Percentiles rank a stretch among this genome's conserved stretches.
Conservation (phyloP, 1,140 invertebrate genomes). For the Brachionus calyciflorus region DNA sequence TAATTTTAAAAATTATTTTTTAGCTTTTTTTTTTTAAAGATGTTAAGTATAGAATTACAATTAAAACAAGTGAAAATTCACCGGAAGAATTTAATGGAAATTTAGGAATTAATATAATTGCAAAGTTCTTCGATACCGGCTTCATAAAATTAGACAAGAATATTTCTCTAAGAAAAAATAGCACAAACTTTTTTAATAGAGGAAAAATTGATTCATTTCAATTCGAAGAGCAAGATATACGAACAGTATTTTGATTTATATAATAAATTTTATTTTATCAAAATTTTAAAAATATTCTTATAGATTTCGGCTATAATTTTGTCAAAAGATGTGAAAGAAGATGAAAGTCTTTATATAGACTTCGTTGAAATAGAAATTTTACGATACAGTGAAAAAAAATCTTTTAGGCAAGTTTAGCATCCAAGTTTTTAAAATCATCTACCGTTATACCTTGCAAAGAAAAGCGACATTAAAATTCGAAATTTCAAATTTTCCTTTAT, state of each 20-base stretch:
- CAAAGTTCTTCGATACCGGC: constrained; percentile 18
- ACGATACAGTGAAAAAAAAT: constrained; percentile 23
- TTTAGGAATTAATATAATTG: constrained; percentile 35
- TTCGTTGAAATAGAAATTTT: constrained; percentile 20
- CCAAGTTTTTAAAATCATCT: too few relatives aligned
- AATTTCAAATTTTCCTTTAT: too few relatives aligned
- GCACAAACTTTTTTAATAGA: not conserved
- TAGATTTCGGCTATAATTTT: constrained; percentile 36
- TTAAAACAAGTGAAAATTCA: constrained; percentile 34
- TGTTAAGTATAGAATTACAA: constrained; percentile 43
- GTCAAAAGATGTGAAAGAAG: constrained; percentile 35
- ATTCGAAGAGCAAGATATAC: constrained; percentile 42
- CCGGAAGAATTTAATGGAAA: constrained; percentile 26
- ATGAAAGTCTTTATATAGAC: constrained; percentile 33
- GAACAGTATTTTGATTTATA: constrained; percentile 32
- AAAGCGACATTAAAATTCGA: too few relatives aligned
- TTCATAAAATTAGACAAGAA: constrained; percentile 40
- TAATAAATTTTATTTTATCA: not conserved
- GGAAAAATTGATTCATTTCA: constrained; percentile 18
- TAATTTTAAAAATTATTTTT: too few relatives aligned
- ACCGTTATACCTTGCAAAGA: too few relatives aligned
- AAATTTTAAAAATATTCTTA: not conserved
- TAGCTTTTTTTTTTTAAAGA: not conserved
- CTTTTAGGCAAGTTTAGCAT: not conserved
- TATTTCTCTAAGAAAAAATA: not conserved